Percentiles rank a stretch among this genome's conserved stretches.
Conservation (phyloP, 2,797 vertebrate genomes). For the Gymnoscopelus braueri region DNA sequence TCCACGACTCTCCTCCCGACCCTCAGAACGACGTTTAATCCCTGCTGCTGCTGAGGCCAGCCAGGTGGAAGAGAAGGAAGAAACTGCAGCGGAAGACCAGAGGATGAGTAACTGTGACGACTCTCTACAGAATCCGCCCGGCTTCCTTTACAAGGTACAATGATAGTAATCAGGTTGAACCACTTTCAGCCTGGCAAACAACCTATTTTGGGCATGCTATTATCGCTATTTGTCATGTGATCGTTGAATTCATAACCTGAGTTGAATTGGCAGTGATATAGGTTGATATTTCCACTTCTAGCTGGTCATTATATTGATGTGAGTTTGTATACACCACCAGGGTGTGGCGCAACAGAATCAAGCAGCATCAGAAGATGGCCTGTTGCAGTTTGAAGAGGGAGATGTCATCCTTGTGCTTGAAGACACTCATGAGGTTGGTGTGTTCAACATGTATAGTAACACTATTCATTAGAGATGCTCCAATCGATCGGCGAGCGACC, state of each 20-base stretch:
- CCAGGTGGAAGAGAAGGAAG: constrained; percentile 25
- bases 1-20: constrained; percentile 61
- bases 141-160: constrained; percentile 75
- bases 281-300: too few species aligned
- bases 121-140: constrained; percentile 55
- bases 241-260: too few species aligned
- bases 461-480: too few species aligned
- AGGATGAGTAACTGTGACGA: constrained; percentile 25
- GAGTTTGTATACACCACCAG: constrained; percentile 54
- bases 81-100: not conserved
- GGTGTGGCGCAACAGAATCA: constrained; percentile 74
- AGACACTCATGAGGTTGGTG: constrained; percentile 57
- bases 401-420: constrained; percentile 74
- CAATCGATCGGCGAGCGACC: too few species aligned
- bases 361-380: constrained; percentile 51
- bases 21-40: constrained; percentile 14
- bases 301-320: constrained; percentile 1
- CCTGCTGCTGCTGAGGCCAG: not conserved
- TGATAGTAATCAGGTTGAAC: not conserved
- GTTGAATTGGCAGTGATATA: too few species aligned
- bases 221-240: too few species aligned
- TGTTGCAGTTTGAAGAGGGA: constrained; percentile 73
- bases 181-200: too few species aligned
- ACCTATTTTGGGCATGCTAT: too few species aligned
- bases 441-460: constrained; percentile 16